These are phyloP conservation scores for Chaetops frenatus DNA, from an alignment of 2,113 vertebrate species.

Conservation along the genomic window DNA sequence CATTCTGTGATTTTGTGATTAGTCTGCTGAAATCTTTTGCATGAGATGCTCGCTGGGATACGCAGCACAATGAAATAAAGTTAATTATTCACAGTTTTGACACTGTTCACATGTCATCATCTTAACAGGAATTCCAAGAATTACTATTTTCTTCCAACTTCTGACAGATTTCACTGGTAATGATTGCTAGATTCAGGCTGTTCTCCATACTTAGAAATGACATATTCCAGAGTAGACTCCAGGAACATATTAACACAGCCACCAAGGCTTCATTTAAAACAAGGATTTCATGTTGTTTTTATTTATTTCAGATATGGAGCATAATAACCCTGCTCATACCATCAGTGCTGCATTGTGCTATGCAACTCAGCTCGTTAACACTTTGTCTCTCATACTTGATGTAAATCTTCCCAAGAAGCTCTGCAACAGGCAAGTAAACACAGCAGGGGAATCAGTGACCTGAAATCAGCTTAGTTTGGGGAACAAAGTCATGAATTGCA, in stretches of 20 bases:
- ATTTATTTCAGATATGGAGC: conserved; percentile 83
- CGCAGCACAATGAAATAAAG: neutral
- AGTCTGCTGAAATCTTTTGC: neutral
- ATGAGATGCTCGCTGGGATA: neutral
- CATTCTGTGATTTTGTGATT: neutral
- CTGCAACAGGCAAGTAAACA: conserved; percentile 86
- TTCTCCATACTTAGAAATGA: neutral
- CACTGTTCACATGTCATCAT: neutral
- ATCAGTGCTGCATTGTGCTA: conserved; percentile 96
- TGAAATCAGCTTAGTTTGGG: neutral
- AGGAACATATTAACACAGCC: neutral
- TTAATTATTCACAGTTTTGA: conserved; percentile 47
- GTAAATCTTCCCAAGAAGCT: conserved; percentile 95
- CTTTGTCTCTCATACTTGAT: conserved; percentile 91
- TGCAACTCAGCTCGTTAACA: conserved; percentile 89
- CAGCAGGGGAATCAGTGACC: neutral
- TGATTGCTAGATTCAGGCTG: neutral
- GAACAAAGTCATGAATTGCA: neutral
- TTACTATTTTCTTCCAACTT: conserved; percentile 35
- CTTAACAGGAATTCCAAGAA: conserved; percentile 31
- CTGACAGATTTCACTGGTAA: conserved; percentile 30
- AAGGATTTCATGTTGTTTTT: neutral
- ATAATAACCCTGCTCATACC: conserved; percentile 91
- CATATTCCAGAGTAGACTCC: neutral
- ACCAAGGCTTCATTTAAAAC: neutral